Conservation (phyloP, 1,140 invertebrate genomes). For the Drosophila triauraria region DNA sequence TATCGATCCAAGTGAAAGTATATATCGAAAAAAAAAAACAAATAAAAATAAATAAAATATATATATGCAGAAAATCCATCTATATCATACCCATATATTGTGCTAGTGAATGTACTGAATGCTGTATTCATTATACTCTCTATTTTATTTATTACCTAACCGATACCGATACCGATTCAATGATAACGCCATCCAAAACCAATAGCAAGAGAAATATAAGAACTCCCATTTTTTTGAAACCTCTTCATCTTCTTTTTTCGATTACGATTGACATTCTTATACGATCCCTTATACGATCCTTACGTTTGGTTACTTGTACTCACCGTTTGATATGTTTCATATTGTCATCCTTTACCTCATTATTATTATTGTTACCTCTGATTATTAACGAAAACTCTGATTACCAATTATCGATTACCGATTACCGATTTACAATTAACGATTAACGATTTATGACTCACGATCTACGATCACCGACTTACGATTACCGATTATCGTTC, state of each 20-base stretch:
- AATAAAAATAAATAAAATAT: conserved; percentile 27
- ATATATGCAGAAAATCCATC: conserved; percentile 63
- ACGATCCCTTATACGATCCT: conserved; percentile 35
- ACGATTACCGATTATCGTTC: conserved; percentile 28
- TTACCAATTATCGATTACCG: conserved; percentile 11
- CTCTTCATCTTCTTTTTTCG: conserved; percentile 21
- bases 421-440: conserved; percentile 11
- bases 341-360: conserved; percentile 36
- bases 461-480: conserved; percentile 8
- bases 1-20: conserved; percentile 51
- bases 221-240: conserved; percentile 25
- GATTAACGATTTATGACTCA: neutral
- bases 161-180: conserved; percentile 77
- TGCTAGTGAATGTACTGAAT: conserved; percentile 85
- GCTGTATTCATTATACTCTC: conserved; percentile 84
- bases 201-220: conserved; percentile 47
- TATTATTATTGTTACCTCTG: conserved; percentile 34
- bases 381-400: conserved; percentile 4
- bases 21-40: conserved; percentile 34
- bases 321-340: conserved; percentile 49
- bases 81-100: conserved; percentile 79
- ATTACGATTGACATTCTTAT: conserved; percentile 47
- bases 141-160: conserved; percentile 84
- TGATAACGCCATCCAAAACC: conserved; percentile 74
- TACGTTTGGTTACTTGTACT: conserved; percentile 44